Conservation (phyloP, 2,888 invertebrate species). For the Piscicola geometra region DNA sequence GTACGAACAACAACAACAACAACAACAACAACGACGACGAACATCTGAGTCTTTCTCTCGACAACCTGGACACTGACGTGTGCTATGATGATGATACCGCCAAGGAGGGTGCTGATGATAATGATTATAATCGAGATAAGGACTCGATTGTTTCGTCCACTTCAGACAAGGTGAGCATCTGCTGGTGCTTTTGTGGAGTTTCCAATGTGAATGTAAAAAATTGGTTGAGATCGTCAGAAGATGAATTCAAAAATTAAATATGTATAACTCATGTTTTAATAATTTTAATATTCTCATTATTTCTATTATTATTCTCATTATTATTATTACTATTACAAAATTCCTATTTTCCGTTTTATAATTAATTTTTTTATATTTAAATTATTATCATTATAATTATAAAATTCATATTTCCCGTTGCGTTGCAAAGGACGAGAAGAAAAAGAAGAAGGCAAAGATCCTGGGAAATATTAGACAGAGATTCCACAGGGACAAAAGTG, state of each 20-base stretch:
- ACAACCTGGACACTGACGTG: background rate
- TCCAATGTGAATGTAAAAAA: too few species aligned
- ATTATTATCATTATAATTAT: background rate
- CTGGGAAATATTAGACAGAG: background rate
- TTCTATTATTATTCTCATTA: background rate
- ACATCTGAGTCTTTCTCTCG: background rate
- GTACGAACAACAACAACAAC: too few species aligned
- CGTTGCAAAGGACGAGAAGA: slow-evolving; percentile 10
- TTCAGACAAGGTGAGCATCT: too few species aligned
- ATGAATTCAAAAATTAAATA: too few species aligned
- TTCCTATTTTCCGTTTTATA: background rate
- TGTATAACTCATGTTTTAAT: too few species aligned
- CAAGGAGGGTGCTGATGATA: background rate
- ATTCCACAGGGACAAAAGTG: background rate
- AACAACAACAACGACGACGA: background rate
- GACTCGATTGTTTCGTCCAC: too few species aligned
- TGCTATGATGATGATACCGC: background rate
- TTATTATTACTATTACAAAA: background rate
- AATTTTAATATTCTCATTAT: background rate
- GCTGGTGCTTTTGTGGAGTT: too few species aligned
- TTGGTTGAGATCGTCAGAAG: too few species aligned
- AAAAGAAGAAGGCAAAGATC: background rate
- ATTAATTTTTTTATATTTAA: background rate
- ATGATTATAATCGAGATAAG: background rate
- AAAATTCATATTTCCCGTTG: background rate